These are phyloP conservation scores for Eupithecia vulgata DNA, from an alignment of 2,888 invertebrate species.

Conservation along the genomic window DNA sequence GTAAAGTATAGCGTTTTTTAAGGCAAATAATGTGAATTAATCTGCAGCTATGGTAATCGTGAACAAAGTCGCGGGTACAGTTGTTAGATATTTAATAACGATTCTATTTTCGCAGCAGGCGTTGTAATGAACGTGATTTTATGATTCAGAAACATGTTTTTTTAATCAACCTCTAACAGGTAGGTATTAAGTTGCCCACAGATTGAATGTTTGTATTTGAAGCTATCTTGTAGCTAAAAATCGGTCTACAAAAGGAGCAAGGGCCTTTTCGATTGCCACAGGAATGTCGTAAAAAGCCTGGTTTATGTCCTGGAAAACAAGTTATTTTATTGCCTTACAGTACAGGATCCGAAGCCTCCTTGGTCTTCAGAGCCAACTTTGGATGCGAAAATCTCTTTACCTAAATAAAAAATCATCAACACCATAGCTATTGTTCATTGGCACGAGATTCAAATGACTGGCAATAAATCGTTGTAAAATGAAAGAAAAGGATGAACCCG, in stretches of 20 bases:
- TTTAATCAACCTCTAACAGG: not conserved
- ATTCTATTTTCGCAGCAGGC: not conserved
- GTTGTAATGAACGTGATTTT: not conserved
- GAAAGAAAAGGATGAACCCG: too few relatives aligned
- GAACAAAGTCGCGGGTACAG: too few relatives aligned
- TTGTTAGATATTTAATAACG: too few relatives aligned
- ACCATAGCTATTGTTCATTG: not conserved
- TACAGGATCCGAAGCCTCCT: slow-evolving; percentile 1
- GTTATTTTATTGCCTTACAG: slow-evolving; percentile 8
- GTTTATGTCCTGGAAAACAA: slow-evolving; percentile 9
- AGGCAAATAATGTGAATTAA: too few relatives aligned
- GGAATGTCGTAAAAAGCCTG: slow-evolving; percentile 34
- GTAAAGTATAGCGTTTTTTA: too few relatives aligned
- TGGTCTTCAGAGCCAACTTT: not conserved
- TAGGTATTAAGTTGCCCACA: not conserved
- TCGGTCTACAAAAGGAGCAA: slow-evolving; percentile 1
- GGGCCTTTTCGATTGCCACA: slow-evolving; percentile 41
- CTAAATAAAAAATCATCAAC: not conserved
- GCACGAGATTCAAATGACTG: not conserved
- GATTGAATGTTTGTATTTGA: not conserved
- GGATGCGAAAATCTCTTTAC: not conserved
- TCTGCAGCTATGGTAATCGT: too few relatives aligned
- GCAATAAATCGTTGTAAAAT: too few relatives aligned
- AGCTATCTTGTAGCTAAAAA: slow-evolving; percentile 3
- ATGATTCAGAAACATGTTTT: not conserved